Evolutionary conservation across 1,140 invertebrate genomes (phyloP).

Genomic region (Bombus fervidus): DNA sequence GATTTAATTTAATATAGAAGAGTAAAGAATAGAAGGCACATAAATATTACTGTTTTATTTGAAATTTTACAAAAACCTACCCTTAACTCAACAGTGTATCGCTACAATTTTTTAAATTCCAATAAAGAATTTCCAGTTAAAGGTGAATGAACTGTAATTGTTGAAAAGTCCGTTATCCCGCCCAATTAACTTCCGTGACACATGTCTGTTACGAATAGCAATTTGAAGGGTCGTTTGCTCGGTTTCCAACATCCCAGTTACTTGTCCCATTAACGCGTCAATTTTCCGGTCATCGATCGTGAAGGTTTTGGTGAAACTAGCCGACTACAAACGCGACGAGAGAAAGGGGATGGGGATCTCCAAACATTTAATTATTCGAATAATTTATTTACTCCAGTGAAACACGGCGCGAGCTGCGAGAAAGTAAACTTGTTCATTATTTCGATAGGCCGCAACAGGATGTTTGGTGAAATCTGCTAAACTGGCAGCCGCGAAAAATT

Average conservation of each 20-base stretch:
- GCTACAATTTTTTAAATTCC: neutral
- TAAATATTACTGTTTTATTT: neutral
- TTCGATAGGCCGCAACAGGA: conserved; percentile 14
- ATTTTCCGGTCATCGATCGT: conserved; percentile 17
- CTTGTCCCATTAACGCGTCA: conserved; percentile 9
- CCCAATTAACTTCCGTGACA: neutral
- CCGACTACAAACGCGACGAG: neutral
- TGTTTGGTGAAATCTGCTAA: conserved; percentile 22
- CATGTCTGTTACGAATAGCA: neutral
- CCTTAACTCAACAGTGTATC: too few relatives aligned
- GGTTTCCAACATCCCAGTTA: neutral
- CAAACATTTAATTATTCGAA: conserved; percentile 11
- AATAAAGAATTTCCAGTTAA: neutral
- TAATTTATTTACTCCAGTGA: conserved; percentile 14
- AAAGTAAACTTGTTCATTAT: conserved; percentile 36
- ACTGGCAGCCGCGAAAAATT: neutral
- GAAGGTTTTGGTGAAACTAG: neutral
- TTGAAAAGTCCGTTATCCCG: neutral
- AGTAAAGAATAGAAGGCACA: too few relatives aligned
- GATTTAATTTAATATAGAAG: too few relatives aligned
- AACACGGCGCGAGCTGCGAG: neutral
- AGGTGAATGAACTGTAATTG: neutral
- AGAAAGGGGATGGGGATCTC: neutral
- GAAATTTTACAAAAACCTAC: too few relatives aligned
- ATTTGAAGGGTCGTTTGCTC: neutral